phyloP scores from a whole-genome alignment of 2,113 vertebrate genomes.

The Onychorhynchus coronatus region DNA sequence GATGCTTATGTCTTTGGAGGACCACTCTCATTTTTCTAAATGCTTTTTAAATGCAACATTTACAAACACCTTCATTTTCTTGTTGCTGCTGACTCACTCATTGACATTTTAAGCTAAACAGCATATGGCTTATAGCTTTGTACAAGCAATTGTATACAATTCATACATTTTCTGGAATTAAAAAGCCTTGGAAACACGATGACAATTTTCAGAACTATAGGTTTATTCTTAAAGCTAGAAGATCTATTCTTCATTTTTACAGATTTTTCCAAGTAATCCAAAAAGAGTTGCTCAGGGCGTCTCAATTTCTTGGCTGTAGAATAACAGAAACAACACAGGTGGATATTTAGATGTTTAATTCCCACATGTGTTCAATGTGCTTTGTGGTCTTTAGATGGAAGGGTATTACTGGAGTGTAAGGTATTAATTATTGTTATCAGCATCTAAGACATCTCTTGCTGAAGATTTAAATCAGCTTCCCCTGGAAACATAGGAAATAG shows the following conservation, averaged over 20 bases:
- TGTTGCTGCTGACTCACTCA: constrained; percentile 33
- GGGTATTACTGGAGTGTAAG: background rate
- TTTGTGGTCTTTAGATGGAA: background rate
- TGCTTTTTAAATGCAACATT: constrained; percentile 54
- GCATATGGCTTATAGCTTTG: constrained; percentile 57
- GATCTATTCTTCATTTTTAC: constrained; percentile 12
- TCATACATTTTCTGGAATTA: constrained; percentile 42
- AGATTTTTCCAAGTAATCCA: background rate
- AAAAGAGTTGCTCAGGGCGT: background rate
- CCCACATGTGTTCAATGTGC: background rate
- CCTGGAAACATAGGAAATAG: constrained; percentile 23
- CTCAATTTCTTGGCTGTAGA: background rate
- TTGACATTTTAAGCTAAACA: constrained; percentile 61
- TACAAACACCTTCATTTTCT: constrained; percentile 59
- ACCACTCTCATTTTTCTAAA: constrained; percentile 1
- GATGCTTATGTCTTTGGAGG: background rate
- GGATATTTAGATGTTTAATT: background rate
- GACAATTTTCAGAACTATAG: constrained; percentile 16
- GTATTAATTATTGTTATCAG: constrained; percentile 44
- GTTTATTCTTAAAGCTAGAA: background rate
- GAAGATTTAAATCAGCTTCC: constrained; percentile 26
- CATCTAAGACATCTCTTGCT: constrained; percentile 3
- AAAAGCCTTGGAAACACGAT: constrained; percentile 1
- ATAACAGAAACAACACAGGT: constrained; percentile 5
- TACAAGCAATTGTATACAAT: constrained; percentile 32